phyloP scores from a whole-genome alignment of 2,888 invertebrate species.

The Tenthredo mesomela region DNA sequence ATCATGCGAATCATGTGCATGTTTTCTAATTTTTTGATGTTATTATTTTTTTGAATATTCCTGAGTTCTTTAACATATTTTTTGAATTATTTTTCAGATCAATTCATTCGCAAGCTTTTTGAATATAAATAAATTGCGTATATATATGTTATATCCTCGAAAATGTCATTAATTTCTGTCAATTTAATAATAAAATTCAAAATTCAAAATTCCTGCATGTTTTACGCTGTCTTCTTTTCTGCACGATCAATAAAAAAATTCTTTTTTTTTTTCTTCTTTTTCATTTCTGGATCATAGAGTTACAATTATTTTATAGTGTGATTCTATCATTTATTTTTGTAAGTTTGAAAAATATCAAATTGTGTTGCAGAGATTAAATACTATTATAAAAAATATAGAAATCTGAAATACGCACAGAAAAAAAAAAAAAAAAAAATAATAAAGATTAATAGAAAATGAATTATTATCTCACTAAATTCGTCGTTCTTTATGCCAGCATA shows the following conservation, averaged over 20 bases:
- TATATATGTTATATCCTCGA: neutral
- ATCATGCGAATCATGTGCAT: constrained; percentile 12
- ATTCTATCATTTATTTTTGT: neutral
- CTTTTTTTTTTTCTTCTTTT: neutral
- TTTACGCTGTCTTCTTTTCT: neutral
- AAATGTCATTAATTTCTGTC: neutral
- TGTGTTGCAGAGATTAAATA: neutral
- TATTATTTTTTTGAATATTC: neutral
- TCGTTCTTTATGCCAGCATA: constrained; percentile 54
- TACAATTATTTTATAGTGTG: neutral
- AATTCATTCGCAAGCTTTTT: neutral
- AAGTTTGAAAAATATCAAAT: neutral
- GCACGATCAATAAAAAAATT: neutral
- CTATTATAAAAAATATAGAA: neutral
- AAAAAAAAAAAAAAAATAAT: neutral
- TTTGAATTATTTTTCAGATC: neutral
- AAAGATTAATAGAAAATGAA: constrained; percentile 8
- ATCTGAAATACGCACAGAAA: neutral
- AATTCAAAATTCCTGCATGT: constrained; percentile 6
- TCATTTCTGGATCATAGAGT: neutral
- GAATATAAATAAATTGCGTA: constrained; percentile 12
- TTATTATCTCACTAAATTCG: constrained; percentile 44
- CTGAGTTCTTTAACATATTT: neutral
- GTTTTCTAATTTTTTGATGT: neutral
- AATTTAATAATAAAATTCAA: neutral